These are phyloP conservation scores for Gallinago solitaria DNA, from an alignment of 2,797 vertebrate genomes.

Conservation along the genomic window DNA sequence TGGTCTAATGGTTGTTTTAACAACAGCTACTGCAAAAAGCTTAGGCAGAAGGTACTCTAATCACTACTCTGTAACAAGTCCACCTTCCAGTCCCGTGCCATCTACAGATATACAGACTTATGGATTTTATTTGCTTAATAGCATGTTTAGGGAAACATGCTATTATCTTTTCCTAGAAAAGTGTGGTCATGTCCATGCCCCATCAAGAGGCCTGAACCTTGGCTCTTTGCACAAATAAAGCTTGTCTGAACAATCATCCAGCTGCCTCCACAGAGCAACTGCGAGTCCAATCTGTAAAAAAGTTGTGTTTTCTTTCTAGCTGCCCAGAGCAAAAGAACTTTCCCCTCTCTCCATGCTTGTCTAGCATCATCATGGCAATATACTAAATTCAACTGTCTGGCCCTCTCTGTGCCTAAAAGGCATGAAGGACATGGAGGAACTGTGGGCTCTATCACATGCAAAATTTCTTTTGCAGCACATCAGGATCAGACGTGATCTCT, in stretches of 20 bases:
- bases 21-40: neutral
- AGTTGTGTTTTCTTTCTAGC: conserved; percentile 4
- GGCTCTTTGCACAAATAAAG: neutral
- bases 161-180: neutral
- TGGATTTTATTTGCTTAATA: neutral
- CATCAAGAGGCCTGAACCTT: neutral
- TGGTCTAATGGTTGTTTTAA: neutral
- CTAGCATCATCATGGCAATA: conserved; percentile 51
- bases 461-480: conserved; percentile 48
- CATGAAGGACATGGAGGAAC: conserved; percentile 40
- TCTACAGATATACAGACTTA: neutral
- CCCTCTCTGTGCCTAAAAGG: conserved; percentile 52
- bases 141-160: neutral
- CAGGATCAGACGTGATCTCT: conserved; percentile 22
- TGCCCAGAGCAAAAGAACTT: conserved; percentile 57
- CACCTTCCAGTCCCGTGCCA: neutral
- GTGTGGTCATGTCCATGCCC: fast-evolving
- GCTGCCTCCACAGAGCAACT: neutral
- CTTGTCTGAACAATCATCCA: neutral
- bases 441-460: conserved; percentile 61
- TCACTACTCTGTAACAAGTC: neutral
- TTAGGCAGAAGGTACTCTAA: neutral
- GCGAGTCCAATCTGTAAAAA: neutral
- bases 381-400: neutral
- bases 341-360: conserved; percentile 29